Base-by-base conservation (phyloP, 1,140 invertebrate genomes). In the Pomacea maculata region DNA sequence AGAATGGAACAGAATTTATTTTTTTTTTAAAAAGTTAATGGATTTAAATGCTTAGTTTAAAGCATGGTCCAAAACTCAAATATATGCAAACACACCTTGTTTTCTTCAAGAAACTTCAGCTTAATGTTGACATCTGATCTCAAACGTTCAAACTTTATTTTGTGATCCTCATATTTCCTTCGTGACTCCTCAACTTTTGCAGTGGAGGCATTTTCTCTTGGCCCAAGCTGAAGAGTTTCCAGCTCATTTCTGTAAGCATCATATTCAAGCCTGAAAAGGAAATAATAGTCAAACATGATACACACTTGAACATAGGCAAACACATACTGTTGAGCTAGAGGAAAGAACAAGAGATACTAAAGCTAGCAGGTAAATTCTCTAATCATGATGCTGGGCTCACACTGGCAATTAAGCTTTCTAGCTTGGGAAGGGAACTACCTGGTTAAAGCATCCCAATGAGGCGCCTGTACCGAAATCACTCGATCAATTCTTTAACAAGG, bases 201-300 rank as follows among this genome's bases (percentile, higher is more conserved):
- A 57, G 83, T 75, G 11, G 86, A 78, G 21, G 84, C 76, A 15
- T 83, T 80, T 78, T 89, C 87, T 81, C 83, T 80, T 45, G 88
- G 88, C 25, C 83, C 87, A 34, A 83, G 52, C 70, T 88, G 83
- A 55, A 94, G 91, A 57, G 94, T 93, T 91, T 98, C 97, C 85
- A 98, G 92, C 92, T 98, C 97, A 90, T 95, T 95, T 88, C 97
- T 94, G 91, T 99, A 99, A 19, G 98, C 97, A 94, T 99, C 98
- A 91, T 98, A 99, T 91, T 99, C 97, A 91, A 99, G 94, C 92
- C 97, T 97, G 87, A 52, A 81, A 80, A 52, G 54, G 81, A 74
- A 67, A 45, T n/a, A 72, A 75, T 25, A 75, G 70, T 17, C 72
- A 55, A 12, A 80, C 12, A 61, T 67, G 57, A 74, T 74, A 5